A percentile compares a stretch with the other conserved stretches of the same genome.
phyloP scores from a whole-genome alignment of 2,797 vertebrate species.

The Allobates femoralis region DNA sequence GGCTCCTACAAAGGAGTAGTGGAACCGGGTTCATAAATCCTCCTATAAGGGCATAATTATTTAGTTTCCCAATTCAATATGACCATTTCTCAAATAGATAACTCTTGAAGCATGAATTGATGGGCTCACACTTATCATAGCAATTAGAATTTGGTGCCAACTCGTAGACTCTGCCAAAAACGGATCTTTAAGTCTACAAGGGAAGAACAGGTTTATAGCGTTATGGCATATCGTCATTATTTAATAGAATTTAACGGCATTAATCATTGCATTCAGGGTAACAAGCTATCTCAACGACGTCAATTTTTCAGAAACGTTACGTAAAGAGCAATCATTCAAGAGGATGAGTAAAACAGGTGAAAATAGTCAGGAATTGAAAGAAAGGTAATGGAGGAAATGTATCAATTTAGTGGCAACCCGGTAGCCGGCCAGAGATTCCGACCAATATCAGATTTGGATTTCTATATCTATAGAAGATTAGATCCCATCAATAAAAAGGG shows the following conservation, averaged over 20 bases:
- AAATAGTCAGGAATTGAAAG: background rate
- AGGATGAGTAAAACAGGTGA: background rate
- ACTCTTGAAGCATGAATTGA: conserved; percentile 59
- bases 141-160: conserved; percentile 55
- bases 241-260: conserved; percentile 27
- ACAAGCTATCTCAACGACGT: background rate
- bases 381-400: background rate
- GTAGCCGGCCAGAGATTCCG: too few relatives aligned
- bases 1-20: conserved; percentile 54
- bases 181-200: conserved; percentile 38
- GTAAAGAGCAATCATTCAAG: background rate
- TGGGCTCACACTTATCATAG: conserved; percentile 50
- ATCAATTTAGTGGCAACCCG: too few relatives aligned
- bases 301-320: background rate
- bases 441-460: too few relatives aligned
- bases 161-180: conserved; percentile 26
- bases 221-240: conserved; percentile 29
- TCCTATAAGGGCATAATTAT: conserved; percentile 63
- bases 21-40: conserved; percentile 61
- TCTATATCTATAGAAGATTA: too few relatives aligned
- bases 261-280: background rate
- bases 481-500: too few relatives aligned
- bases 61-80: conserved; percentile 61
- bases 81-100: conserved; percentile 61
- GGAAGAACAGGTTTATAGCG: conserved; percentile 36